Percentiles rank a stretch among this genome's conserved stretches.
phyloP scores from a whole-genome alignment of 2,888 invertebrate genomes.

The Pocota personata region DNA sequence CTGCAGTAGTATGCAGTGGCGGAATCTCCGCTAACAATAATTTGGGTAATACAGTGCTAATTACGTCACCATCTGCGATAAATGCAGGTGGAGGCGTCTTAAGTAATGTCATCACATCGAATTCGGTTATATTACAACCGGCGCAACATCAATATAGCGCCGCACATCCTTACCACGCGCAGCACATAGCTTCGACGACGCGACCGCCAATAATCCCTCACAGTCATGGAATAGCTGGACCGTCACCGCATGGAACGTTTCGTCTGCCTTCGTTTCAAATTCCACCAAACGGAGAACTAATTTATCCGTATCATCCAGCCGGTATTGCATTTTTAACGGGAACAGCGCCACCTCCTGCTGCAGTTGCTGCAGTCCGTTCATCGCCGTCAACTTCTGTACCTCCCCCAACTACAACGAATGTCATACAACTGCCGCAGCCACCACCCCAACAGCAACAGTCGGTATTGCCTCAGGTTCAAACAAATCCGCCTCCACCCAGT shows the following conservation, averaged over 20 bases:
- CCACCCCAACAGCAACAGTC: constrained; percentile 77
- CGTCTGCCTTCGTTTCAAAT: constrained; percentile 82
- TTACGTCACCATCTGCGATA: constrained; percentile 79
- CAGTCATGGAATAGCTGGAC: constrained; percentile 78
- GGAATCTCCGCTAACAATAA: constrained; percentile 73
- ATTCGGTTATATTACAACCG: constrained; percentile 77
- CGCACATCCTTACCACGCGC: constrained; percentile 80
- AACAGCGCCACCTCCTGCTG: constrained; percentile 76
- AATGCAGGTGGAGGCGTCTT: constrained; percentile 74
- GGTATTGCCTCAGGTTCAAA: constrained; percentile 80
- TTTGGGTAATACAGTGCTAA: constrained; percentile 77
- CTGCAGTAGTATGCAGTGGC: constrained; percentile 54
- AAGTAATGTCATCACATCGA: constrained; percentile 78
- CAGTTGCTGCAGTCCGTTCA: constrained; percentile 75
- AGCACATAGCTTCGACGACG: constrained; percentile 77
- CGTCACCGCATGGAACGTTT: constrained; percentile 76
- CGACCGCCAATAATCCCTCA: constrained; percentile 79
- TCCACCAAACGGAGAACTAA: constrained; percentile 84
- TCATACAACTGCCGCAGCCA: constrained; percentile 76
- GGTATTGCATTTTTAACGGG: constrained; percentile 77
- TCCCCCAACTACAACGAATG: constrained; percentile 76
- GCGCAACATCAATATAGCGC: constrained; percentile 78
- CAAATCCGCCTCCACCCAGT: constrained; percentile 81
- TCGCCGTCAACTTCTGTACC: constrained; percentile 77
- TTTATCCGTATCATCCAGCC: constrained; percentile 83